Percentiles rank a stretch among this genome's conserved stretches.
Conservation (phyloP, 2,888 invertebrate species). For the Drosophila meridiana region DNA sequence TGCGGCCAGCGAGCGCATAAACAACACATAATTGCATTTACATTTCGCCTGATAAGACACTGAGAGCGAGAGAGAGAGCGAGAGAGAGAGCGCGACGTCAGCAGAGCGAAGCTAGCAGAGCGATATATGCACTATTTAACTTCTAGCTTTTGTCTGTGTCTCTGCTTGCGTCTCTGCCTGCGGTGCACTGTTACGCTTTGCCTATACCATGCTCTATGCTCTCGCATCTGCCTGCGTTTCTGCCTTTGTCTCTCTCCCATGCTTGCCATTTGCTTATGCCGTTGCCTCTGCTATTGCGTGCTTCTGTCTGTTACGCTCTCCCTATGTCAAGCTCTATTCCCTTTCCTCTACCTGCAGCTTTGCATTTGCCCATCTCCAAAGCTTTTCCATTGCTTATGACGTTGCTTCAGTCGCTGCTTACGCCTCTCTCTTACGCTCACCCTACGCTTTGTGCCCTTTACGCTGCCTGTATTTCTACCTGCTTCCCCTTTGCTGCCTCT, state of each 20-base stretch:
- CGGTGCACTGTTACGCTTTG: neutral
- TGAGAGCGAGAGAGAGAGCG: neutral
- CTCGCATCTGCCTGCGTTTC: neutral
- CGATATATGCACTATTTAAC: neutral
- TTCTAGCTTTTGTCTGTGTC: neutral
- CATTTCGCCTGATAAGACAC: conserved; percentile 62
- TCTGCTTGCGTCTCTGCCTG: neutral
- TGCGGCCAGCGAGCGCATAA: conserved; percentile 71
- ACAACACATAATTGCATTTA: conserved; percentile 81
- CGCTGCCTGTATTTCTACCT: neutral
- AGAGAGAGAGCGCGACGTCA: neutral
- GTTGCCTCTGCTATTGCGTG: neutral
- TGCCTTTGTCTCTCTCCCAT: neutral
- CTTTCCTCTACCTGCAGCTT: neutral
- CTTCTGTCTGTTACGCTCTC: neutral
- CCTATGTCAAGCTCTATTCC: neutral
- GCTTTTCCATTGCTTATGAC: neutral
- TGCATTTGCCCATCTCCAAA: neutral
- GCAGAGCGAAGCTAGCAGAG: neutral
- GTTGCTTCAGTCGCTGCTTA: neutral
- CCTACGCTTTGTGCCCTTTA: neutral
- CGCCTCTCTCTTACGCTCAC: neutral
- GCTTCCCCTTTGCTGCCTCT: conserved; percentile 33
- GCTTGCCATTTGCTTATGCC: neutral
- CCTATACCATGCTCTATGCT: neutral